Conservation (phyloP, 2,113 vertebrate species). For the Apodemus sylvaticus region DNA sequence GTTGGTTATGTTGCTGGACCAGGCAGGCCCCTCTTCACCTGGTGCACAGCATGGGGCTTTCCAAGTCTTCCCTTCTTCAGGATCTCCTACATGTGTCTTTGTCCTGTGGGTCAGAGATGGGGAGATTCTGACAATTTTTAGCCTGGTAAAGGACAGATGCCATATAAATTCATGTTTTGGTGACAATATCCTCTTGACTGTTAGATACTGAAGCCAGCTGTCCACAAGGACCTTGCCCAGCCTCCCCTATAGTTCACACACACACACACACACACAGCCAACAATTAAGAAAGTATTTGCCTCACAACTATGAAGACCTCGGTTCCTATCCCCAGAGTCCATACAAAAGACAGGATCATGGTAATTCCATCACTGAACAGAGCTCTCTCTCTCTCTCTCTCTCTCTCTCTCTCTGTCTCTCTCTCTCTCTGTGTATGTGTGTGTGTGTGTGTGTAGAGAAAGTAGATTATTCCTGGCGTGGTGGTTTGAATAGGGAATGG, state of each 20-base stretch:
- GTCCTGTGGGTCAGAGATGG: not conserved
- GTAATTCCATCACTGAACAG: not conserved
- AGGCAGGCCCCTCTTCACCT: not conserved
- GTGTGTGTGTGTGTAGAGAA: not conserved
- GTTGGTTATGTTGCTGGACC: not conserved
- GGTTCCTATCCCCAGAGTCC: not conserved
- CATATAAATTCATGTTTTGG: not conserved
- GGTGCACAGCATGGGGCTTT: not conserved
- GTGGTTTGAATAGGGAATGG: no score
- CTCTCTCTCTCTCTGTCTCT: no score
- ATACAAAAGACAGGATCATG: not conserved
- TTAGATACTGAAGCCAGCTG: not conserved
- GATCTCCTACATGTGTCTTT: not conserved
- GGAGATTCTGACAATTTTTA: not conserved
- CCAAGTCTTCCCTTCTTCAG: not conserved
- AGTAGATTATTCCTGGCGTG: not conserved
- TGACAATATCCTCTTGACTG: not conserved
- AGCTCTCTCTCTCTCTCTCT: no score
- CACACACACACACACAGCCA: not conserved
- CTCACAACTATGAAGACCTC: not conserved
- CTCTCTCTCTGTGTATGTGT: no score
- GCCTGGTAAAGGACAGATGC: not conserved
- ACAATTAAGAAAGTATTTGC: not conserved
- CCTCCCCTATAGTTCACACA: not conserved
- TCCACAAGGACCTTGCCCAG: not conserved